Base-by-base conservation (phyloP, 2,113 vertebrate species). In the Chauna torquata region DNA sequence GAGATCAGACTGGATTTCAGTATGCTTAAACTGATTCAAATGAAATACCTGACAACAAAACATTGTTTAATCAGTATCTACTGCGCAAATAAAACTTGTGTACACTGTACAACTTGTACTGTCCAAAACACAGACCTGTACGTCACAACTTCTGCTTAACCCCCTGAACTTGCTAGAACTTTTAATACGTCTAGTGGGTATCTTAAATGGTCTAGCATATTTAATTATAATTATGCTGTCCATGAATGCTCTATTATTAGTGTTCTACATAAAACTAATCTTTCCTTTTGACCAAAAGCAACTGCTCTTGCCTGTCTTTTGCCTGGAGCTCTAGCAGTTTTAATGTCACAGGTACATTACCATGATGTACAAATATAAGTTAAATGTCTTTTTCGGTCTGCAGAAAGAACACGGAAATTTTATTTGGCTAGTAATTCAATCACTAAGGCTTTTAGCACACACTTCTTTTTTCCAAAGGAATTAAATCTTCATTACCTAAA, bases 21-120 rank as follows among this genome's bases (percentile, higher is more conserved):
- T 25, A 49, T 18, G 17, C 44, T 86, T 71, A n/a, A 79, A 66
- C 47, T 62, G 74, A 34, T 88, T 92, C 69, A 81, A 50, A 74
- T 38, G 1, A 82, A 79, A 72, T 36, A 69, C 12, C 7, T 76
- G 27, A 65, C 34, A 74, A 85, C 16, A 76, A 84, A 77, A 82
- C 4, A 71, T 36, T 86, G 70, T 80, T 94, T 91, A 86, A 91
- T 88, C 71, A 95, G 52, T 80, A 74, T 66, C 74, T 91, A 44
- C 18, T 86, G 54, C 71, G 61, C 42, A 97, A 94, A 95, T 80
- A 91, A 79, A 94, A 65, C 32, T 74, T 90, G 66, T 42, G 66
- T 80, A 94, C 74, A 90, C 62, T 55, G 75, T 66, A 94, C 74
- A 92, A 79, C n/a, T 30, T 76, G 77, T 82, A 76, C 86, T 58